Conservation (phyloP, 2,888 invertebrate species). For the Cantharis rufa region DNA sequence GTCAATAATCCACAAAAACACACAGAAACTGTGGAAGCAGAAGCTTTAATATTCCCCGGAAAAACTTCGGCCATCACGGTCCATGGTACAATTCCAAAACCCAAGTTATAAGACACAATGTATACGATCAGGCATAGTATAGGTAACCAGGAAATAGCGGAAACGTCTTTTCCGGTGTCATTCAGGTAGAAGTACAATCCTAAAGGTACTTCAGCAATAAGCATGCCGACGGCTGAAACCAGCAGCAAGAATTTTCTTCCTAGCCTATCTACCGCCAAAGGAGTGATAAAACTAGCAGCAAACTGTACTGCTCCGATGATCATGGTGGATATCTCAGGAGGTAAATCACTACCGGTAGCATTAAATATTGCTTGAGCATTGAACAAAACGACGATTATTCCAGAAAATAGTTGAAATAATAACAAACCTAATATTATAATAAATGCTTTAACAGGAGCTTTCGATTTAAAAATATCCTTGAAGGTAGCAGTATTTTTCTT, state of each 20-base stretch:
- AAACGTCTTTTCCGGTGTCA: conserved; percentile 52
- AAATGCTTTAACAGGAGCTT: conserved; percentile 72
- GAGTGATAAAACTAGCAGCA: conserved; percentile 70
- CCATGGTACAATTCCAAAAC: conserved; percentile 81
- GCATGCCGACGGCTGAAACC: conserved; percentile 68
- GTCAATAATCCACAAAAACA: conserved; percentile 76
- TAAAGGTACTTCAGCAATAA: conserved; percentile 62
- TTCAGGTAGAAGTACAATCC: conserved; percentile 68
- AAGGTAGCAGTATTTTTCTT: conserved; percentile 46
- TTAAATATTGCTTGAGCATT: conserved; percentile 73
- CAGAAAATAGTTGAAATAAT: conserved; percentile 78
- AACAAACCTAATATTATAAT: conserved; percentile 72
- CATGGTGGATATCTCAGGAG: conserved; percentile 70
- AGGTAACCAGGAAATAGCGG: conserved; percentile 69
- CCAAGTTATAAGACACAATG: conserved; percentile 76
- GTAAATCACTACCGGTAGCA: conserved; percentile 65
- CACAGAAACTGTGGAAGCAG: conserved; percentile 77
- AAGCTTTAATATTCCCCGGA: conserved; percentile 75
- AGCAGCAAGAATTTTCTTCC: conserved; percentile 73
- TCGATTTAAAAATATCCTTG: conserved; percentile 64
- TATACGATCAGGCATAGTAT: conserved; percentile 72
- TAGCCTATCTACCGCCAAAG: conserved; percentile 73
- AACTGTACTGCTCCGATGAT: conserved; percentile 77
- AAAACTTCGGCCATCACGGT: conserved; percentile 83
- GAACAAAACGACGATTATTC: conserved; percentile 77